A percentile compares a stretch with the other conserved stretches of the same genome.
phyloP scores from a whole-genome alignment of 2,888 invertebrate genomes.

The Operophtera brumata region DNA sequence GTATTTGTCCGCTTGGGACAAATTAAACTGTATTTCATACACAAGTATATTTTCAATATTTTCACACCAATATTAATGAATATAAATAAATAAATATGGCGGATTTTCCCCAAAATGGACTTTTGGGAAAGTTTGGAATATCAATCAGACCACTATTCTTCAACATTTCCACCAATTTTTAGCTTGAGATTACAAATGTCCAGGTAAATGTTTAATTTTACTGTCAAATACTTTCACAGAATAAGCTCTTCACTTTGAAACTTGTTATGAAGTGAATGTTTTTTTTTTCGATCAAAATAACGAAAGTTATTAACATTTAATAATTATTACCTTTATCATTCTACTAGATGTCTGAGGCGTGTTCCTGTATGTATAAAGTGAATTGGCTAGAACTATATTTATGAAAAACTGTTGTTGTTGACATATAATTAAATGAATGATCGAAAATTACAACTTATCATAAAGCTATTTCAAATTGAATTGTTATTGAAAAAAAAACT shows the following conservation, averaged over 20 bases:
- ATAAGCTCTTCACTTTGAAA: conserved; percentile 4
- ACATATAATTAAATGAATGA: conserved; percentile 10
- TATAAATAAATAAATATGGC: no score
- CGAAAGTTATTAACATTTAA: conserved; percentile 3
- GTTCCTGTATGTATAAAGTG: conserved; percentile 18
- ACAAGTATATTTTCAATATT: no score
- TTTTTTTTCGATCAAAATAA: conserved; percentile 20
- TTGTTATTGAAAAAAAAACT: conserved; percentile 11
- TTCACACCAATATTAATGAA: no score
- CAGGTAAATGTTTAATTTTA: conserved; percentile 11
- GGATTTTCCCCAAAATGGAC: no score
- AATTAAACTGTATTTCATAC: no score
- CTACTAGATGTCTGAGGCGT: conserved; percentile 19
- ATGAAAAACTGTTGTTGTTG: conserved; percentile 23
- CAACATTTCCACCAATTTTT: no score
- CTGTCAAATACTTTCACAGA: conserved; percentile 7
- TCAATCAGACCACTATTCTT: no score
- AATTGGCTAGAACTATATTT: conserved; percentile 23
- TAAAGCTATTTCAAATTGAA: conserved; percentile 5
- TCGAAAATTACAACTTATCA: conserved; percentile 8
- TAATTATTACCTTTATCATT: conserved; percentile 10
- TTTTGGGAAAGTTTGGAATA: no score
- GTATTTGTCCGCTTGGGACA: no score
- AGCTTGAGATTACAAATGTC: no score
- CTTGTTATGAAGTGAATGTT: conserved; percentile 11